Evolutionary conservation across 2,888 invertebrate species (phyloP).

Genomic region (Dione vanillae): DNA sequence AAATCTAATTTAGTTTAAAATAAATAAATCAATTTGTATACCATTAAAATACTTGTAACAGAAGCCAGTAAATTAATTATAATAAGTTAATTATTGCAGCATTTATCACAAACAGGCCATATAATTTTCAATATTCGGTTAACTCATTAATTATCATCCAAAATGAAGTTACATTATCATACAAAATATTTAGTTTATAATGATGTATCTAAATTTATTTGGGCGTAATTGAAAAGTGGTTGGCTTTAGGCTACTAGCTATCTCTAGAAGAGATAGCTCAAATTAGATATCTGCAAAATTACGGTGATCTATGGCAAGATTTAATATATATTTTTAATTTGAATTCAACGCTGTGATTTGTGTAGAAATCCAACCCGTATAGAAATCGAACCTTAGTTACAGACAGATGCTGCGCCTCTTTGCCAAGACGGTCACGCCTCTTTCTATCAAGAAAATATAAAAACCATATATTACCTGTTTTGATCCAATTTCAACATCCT

Average conservation of each 20-base stretch:
- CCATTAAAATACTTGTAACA: background rate
- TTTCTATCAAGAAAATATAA: no score
- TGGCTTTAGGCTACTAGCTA: no score
- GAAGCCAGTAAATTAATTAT: constrained; percentile 9
- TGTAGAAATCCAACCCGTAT: no score
- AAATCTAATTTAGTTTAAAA: constrained; percentile 5
- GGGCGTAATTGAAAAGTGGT: background rate
- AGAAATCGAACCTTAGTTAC: no score
- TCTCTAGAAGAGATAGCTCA: no score
- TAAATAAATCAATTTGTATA: constrained; percentile 6
- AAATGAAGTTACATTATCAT: background rate
- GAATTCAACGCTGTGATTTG: no score
- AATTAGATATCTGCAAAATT: no score
- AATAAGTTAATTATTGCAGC: constrained; percentile 12
- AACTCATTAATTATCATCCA: background rate
- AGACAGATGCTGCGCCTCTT: no score
- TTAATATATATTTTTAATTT: no score
- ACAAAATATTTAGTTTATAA: background rate
- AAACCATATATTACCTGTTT: no score
- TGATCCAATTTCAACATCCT: constrained; percentile 77
- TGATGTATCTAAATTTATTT: background rate
- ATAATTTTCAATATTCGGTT: background rate
- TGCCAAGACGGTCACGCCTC: no score
- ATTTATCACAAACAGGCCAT: background rate
- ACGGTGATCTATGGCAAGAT: no score